phyloP scores from a whole-genome alignment of 2,113 vertebrate genomes.

The Syngnathus floridae region DNA sequence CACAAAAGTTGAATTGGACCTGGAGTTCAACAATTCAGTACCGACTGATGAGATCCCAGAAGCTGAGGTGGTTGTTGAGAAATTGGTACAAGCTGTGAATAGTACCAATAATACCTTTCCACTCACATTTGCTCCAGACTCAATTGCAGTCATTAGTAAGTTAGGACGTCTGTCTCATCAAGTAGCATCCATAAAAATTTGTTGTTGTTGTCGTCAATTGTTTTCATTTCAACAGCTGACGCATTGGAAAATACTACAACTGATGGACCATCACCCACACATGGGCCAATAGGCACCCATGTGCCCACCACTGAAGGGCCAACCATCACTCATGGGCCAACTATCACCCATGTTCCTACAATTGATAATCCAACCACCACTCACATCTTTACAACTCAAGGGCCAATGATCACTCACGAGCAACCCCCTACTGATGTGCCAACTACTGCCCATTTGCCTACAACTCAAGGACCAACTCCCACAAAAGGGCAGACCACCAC shows the following conservation, averaged over 20 bases:
- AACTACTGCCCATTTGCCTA: background rate
- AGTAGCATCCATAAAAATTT: background rate
- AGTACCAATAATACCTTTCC: constrained; percentile 1
- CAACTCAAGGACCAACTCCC: background rate
- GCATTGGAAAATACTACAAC: background rate
- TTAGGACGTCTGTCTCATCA: background rate
- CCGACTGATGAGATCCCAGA: background rate
- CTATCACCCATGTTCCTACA: background rate
- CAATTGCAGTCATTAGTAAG: constrained; percentile 9
- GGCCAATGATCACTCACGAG: background rate
- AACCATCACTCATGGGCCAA: background rate
- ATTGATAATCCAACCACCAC: background rate
- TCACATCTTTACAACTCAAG: background rate
- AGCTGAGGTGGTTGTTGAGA: background rate
- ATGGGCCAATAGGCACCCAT: background rate
- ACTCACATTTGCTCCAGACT: background rate
- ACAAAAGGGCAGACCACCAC: background rate
- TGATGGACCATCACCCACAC: background rate
- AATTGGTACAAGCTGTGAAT: background rate
- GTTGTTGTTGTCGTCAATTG: background rate
- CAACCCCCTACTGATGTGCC: background rate
- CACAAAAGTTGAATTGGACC: background rate
- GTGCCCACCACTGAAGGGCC: background rate
- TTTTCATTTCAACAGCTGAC: background rate
- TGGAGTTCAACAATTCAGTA: constrained; percentile 8